Conservation (phyloP, 2,888 invertebrate species). For the Lymantria monacha region DNA sequence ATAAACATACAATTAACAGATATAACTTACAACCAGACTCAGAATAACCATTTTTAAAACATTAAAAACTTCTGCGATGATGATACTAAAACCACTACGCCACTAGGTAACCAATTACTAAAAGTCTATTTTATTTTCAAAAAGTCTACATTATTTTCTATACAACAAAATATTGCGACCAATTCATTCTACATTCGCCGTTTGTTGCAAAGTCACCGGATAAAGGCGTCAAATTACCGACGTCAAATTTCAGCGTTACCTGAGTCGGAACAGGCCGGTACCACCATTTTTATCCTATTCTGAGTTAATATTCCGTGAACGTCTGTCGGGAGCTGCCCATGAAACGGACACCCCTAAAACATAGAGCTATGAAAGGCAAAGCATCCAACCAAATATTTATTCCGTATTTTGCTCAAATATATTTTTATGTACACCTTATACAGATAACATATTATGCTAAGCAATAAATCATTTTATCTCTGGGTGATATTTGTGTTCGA, state of each 20-base stretch:
- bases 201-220: slow-evolving; percentile 67
- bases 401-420: slow-evolving; percentile 16
- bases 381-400: slow-evolving; percentile 37
- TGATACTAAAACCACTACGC: too few relatives aligned
- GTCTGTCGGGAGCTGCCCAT: slow-evolving; percentile 60
- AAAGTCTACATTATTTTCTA: too few relatives aligned
- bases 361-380: slow-evolving; percentile 58
- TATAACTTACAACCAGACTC: too few relatives aligned
- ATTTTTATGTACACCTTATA: too few relatives aligned
- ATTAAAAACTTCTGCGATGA: too few relatives aligned
- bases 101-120: too few relatives aligned
- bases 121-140: too few relatives aligned
- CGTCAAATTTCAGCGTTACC: slow-evolving; percentile 73
- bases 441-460: too few relatives aligned
- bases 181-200: slow-evolving; percentile 50
- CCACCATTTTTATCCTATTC: slow-evolving; percentile 73
- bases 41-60: too few relatives aligned
- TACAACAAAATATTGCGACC: slow-evolving; percentile 46
- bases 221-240: slow-evolving; percentile 75
- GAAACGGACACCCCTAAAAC: slow-evolving; percentile 62
- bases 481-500: too few relatives aligned
- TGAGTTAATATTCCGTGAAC: slow-evolving; percentile 72
- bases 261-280: slow-evolving; percentile 58
- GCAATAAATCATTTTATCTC: too few relatives aligned
- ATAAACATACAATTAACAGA: too few relatives aligned